Percentiles rank a stretch among this genome's conserved stretches.
phyloP scores from a whole-genome alignment of 2,113 vertebrate species.

The Cololabis saira region DNA sequence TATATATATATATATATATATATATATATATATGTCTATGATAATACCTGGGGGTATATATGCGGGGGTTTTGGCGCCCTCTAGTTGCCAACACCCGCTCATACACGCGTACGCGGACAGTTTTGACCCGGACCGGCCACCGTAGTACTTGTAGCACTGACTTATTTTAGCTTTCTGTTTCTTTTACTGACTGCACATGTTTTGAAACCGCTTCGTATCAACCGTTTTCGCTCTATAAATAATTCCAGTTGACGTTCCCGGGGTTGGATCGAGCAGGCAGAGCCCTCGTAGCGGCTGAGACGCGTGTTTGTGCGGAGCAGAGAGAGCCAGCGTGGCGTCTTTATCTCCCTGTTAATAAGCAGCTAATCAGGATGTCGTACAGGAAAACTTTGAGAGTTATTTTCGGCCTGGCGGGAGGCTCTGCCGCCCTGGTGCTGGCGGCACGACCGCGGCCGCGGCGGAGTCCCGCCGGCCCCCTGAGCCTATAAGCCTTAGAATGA shows the following conservation, averaged over 20 bases:
- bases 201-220: background rate
- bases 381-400: constrained; percentile 82
- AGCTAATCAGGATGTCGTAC: constrained; percentile 81
- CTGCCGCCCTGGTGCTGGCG: constrained; percentile 76
- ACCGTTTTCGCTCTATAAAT: background rate
- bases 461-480: no score
- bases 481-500: no score
- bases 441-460: constrained; percentile 57
- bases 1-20: no score
- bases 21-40: no score
- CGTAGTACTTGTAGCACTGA: constrained; percentile 26
- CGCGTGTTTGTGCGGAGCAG: no score
- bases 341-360: constrained; percentile 67
- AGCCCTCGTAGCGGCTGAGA: background rate
- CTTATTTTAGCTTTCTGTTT: constrained; percentile 17
- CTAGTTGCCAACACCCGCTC: constrained; percentile 17
- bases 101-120: background rate
- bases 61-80: constrained; percentile 28
- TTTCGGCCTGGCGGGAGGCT: constrained; percentile 87
- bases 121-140: constrained; percentile 22
- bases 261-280: background rate
- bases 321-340: no score
- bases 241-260: background rate
- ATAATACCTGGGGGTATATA: no score
- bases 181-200: background rate